A percentile compares a stretch with the other conserved stretches of the same genome.
Conservation (phyloP, 2,113 vertebrate species). For the Ptychochromis oligacanthus region DNA sequence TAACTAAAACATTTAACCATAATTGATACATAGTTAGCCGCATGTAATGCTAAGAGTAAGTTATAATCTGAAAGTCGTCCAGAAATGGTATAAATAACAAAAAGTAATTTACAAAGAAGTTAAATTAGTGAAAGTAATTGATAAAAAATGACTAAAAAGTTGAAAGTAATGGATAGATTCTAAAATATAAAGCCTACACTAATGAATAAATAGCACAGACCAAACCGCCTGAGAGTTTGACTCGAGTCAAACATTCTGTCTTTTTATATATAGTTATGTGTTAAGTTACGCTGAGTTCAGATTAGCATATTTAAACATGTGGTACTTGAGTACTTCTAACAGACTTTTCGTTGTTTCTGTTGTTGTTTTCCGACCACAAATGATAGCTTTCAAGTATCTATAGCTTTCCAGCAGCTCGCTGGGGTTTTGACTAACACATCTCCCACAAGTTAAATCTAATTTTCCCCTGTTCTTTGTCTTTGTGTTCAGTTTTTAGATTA, state of each 20-base stretch:
- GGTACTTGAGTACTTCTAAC: background rate
- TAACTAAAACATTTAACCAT: background rate
- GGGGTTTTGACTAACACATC: background rate
- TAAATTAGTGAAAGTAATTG: background rate
- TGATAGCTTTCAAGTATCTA: background rate
- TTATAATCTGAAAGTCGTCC: background rate
- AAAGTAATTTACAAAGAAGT: background rate
- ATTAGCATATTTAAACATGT: background rate
- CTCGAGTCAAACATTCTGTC: background rate
- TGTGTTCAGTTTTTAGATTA: conserved; percentile 9
- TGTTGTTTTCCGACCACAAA: background rate
- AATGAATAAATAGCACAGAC: background rate
- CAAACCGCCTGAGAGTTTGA: background rate
- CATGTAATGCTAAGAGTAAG: background rate
- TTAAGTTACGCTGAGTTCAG: background rate
- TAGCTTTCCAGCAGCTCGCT: background rate
- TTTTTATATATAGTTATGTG: no score
- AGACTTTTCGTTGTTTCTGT: background rate
- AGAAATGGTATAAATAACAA: background rate
- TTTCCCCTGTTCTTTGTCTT: background rate
- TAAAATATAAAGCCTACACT: background rate
- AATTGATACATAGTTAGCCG: background rate
- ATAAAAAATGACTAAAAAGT: background rate
- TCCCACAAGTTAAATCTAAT: background rate
- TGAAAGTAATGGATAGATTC: background rate